Evolutionary conservation across 2,113 vertebrate genomes (phyloP).

Genomic region (Austrofundulus limnaeus): DNA sequence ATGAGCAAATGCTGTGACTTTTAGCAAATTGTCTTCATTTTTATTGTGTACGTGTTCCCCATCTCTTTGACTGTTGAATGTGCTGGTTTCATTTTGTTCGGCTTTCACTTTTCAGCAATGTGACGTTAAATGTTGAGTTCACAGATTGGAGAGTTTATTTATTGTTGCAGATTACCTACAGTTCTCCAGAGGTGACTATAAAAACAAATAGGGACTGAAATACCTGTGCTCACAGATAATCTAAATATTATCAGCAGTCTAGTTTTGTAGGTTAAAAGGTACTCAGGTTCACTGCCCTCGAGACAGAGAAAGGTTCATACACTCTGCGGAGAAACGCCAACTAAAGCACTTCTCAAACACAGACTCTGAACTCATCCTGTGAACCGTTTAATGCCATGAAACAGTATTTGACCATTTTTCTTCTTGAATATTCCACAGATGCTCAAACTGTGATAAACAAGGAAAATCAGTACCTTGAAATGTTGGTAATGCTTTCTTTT

Average conservation of each 20-base stretch:
- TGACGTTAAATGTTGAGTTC: no score
- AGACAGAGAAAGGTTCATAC: slow-evolving; percentile 9
- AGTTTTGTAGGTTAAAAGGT: slow-evolving; percentile 41
- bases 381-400: no score
- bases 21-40: no score
- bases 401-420: not conserved
- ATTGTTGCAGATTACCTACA: no score
- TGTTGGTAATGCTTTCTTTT: no score
- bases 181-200: slow-evolving; percentile 5
- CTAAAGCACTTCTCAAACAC: not conserved
- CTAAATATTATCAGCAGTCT: not conserved
- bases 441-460: not conserved
- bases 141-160: no score
- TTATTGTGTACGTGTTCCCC: no score
- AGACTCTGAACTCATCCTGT: not conserved
- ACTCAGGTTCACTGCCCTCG: not conserved
- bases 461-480: not conserved
- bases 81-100: no score
- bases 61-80: no score
- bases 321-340: not conserved
- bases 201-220: slow-evolving; percentile 4
- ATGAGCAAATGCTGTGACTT: no score
- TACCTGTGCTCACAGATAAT: not conserved
- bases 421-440: not conserved
- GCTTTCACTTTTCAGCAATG: no score